Conservation (phyloP, 2,113 vertebrate species). For the Rhinoderma darwinii region DNA sequence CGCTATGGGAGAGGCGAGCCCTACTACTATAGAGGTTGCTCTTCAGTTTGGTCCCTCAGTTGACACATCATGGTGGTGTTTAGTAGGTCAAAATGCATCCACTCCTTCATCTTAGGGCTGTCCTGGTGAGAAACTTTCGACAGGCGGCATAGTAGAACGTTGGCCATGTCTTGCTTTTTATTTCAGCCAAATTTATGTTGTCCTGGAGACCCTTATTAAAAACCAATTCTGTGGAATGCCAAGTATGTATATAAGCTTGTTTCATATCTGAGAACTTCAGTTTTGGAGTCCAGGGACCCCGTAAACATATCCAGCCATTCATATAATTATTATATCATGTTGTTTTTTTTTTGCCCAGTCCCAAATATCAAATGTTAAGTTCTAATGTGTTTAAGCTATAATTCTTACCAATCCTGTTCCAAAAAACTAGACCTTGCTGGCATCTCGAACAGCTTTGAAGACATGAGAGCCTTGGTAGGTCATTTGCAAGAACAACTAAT, state of each 20-base stretch:
- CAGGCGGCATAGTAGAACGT: not conserved
- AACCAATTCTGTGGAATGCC: not conserved
- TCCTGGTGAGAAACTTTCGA: not conserved
- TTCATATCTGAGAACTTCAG: slow-evolving; percentile 4
- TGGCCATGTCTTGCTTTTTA: not conserved
- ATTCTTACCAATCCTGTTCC: not conserved
- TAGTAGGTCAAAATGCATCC: not conserved
- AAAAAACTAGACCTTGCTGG: not conserved
- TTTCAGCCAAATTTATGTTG: not conserved
- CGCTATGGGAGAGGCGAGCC: not conserved
- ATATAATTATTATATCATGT: not conserved
- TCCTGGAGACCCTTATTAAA: not conserved
- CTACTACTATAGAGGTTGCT: not conserved
- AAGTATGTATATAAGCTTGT: not conserved
- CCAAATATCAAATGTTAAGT: not conserved
- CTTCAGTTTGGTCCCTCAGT: not conserved
- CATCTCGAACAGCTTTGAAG: not conserved
- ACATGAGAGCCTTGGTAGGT: not conserved
- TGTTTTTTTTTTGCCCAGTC: not conserved
- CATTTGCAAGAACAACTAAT: not conserved
- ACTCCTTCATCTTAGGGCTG: no score
- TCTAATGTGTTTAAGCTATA: not conserved
- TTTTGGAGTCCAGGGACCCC: not conserved
- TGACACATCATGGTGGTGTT: not conserved
- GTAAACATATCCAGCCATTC: not conserved